phyloP scores from a whole-genome alignment of 2,888 invertebrate genomes.

The Cheilosia soror region DNA sequence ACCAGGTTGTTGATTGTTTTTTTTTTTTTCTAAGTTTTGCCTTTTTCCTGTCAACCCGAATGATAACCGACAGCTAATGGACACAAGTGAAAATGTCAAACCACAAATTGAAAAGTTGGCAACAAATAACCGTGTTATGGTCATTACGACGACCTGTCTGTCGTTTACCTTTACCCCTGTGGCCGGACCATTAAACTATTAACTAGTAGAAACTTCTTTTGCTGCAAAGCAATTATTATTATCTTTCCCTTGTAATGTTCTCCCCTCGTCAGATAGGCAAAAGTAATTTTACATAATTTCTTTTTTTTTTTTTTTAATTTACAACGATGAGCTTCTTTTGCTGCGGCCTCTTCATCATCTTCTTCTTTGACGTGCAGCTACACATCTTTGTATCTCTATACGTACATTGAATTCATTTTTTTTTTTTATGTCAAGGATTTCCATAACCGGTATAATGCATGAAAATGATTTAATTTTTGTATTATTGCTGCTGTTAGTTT shows the following conservation, averaged over 20 bases:
- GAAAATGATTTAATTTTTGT: slow-evolving; percentile 73
- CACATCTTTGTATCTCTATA: slow-evolving; percentile 12
- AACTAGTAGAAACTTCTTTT: slow-evolving; percentile 46
- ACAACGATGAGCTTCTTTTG: slow-evolving; percentile 40
- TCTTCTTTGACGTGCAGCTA: slow-evolving; percentile 9
- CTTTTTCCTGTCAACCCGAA: slow-evolving; percentile 39
- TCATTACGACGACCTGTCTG: slow-evolving; percentile 55
- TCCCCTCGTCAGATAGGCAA: neutral
- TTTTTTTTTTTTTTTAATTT: slow-evolving; percentile 65
- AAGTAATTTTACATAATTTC: slow-evolving; percentile 66
- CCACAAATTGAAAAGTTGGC: slow-evolving; percentile 51
- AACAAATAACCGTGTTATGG: slow-evolving; percentile 58
- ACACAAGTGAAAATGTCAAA: slow-evolving; percentile 69
- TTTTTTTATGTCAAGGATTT: slow-evolving; percentile 83
- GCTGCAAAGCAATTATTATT: slow-evolving; percentile 22
- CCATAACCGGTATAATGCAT: slow-evolving; percentile 80
- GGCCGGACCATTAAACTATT: slow-evolving; percentile 47
- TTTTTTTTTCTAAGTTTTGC: slow-evolving; percentile 13
- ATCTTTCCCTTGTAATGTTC: neutral
- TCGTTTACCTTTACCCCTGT: slow-evolving; percentile 64
- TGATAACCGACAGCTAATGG: slow-evolving; percentile 51
- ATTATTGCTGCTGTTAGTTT: slow-evolving; percentile 13
- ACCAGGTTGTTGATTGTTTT: slow-evolving; percentile 2
- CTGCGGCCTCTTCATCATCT: slow-evolving; percentile 14
- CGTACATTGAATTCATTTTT: slow-evolving; percentile 53